Conservation (phyloP, 2,888 invertebrate genomes). For the Mythimna albipuncta region DNA sequence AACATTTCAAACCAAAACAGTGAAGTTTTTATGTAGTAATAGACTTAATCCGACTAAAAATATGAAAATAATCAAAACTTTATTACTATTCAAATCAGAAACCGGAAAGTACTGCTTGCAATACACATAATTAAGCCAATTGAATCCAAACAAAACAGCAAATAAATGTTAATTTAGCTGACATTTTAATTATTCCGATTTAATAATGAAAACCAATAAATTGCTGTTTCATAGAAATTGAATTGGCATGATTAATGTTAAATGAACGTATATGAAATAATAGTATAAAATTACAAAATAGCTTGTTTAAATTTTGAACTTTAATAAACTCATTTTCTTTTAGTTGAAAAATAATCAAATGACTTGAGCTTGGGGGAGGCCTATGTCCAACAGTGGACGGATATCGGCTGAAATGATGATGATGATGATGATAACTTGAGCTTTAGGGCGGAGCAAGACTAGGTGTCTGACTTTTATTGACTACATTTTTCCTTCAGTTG, state of each 20-base stretch:
- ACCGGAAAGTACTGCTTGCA: conserved; percentile 7
- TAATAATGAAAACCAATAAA: conserved; percentile 22
- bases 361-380: too few relatives aligned
- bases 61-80: neutral
- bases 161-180: conserved; percentile 31
- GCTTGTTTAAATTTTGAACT: too few relatives aligned
- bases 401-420: too few relatives aligned
- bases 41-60: neutral
- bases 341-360: too few relatives aligned
- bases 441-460: too few relatives aligned
- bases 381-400: too few relatives aligned
- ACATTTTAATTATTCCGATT: conserved; percentile 25
- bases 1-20: neutral
- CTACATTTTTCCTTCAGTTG: too few relatives aligned
- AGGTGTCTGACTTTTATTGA: too few relatives aligned
- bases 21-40: neutral
- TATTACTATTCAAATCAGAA: conserved; percentile 2
- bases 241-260: conserved; percentile 6
- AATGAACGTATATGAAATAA: too few relatives aligned
- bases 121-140: conserved; percentile 25
- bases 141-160: conserved; percentile 29
- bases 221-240: conserved; percentile 16
- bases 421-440: too few relatives aligned
- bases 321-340: too few relatives aligned
- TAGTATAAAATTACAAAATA: neutral